Base-by-base conservation (phyloP, 2,113 vertebrate species). In the Tauraco erythrolophus region DNA sequence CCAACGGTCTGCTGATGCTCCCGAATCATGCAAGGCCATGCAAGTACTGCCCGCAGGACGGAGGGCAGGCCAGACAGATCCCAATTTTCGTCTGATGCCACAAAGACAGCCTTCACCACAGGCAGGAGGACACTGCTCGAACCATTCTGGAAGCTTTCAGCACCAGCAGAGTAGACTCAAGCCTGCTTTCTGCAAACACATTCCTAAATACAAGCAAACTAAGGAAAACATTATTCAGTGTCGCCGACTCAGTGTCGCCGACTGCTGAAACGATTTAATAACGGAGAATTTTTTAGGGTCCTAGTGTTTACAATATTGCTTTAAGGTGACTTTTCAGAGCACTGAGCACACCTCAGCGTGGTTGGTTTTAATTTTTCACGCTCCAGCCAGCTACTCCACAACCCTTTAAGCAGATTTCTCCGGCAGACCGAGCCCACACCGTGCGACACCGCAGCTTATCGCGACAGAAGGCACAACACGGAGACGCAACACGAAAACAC, bases 1-100 rank as follows among this genome's bases (percentile, higher is more conserved):
- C 41, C 78, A 41, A 33, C 41, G 28, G 41, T 39, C 19, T 56
- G 2, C 9, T 2, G 79, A 46, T 16, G 43, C 50, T 58, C 48
- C 37, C 1, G 19, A 53, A 10, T 43, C 41, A 43, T 43, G 14
- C 41, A 43, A 43, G 39, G 39, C 51, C 1, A 0, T 3, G 8
- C 10, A 14, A 16, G 31, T 2, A 25, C 35, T 30, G 24, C 7
- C n/a, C 56, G 7, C 45, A 3, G 41, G 1, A 15, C 27, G 43
- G 33, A 37, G 8, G 33, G 23, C 23, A 30, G 56, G 50, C 5
- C 0, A 7, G 4, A 23, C 45, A 0, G 9, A 53, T 2, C 25
- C 28, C 48, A 9, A 3, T 31, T 66, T 57, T 25, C 24, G 14
- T 1, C 5, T 7, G 54, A 35, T n/a, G n/a, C 19, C 54, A 35